These are phyloP conservation scores for Cyprinus carpio DNA, from an alignment of 2,113 vertebrate species.

Conservation along the genomic window DNA sequence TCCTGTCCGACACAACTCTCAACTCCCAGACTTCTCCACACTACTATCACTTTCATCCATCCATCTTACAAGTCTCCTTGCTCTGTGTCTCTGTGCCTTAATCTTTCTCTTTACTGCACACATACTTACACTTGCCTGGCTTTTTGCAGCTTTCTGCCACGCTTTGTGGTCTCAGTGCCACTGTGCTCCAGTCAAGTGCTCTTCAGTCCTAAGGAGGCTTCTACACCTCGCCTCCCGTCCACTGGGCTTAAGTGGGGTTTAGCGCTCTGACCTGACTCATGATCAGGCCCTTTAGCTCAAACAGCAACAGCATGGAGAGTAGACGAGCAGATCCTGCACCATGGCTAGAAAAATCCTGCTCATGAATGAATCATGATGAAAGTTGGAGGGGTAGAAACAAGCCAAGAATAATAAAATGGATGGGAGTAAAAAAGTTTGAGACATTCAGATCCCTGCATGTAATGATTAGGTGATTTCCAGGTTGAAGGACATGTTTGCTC, in stretches of 20 bases:
- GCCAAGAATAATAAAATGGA: background rate
- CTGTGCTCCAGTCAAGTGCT: conserved; percentile 48
- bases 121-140: background rate
- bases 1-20: background rate
- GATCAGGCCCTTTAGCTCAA: conserved; percentile 27
- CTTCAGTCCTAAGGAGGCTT: conserved; percentile 49
- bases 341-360: background rate
- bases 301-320: background rate
- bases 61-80: background rate
- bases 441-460: conserved; percentile 34
- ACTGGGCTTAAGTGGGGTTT: conserved; percentile 40
- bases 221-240: conserved; percentile 28
- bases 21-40: background rate
- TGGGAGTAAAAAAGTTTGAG: background rate
- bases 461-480: conserved; percentile 26
- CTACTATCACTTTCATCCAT: background rate
- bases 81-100: background rate
- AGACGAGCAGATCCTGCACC: background rate
- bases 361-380: conserved; percentile 11
- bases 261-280: conserved; percentile 39
- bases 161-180: conserved; percentile 4
- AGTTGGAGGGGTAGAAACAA: background rate
- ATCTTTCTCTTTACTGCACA: background rate
- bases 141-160: conserved; percentile 33
- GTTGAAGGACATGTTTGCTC: background rate